Conservation (phyloP, 1,140 invertebrate species). For the Meloidogyne hapla region DNA sequence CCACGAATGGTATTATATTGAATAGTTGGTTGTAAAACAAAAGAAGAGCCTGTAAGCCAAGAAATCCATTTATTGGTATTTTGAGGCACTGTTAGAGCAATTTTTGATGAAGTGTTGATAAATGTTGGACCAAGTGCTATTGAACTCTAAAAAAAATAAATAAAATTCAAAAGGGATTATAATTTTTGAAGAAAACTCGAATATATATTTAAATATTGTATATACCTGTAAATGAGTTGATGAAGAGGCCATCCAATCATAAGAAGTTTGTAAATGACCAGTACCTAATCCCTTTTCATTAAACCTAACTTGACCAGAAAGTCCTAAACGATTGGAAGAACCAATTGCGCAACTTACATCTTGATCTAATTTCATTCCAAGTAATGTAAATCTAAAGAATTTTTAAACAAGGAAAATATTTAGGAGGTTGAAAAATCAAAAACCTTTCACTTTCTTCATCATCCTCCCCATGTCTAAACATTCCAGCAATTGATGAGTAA, state of each 20-base stretch:
- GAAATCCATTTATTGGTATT: background rate
- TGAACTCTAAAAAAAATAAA: background rate
- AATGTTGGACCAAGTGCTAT: background rate
- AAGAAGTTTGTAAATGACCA: slow-evolving; percentile 21
- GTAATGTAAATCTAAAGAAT: background rate
- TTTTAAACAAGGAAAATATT: background rate
- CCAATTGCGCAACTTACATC: slow-evolving; percentile 10
- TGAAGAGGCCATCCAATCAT: background rate
- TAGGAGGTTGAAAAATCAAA: background rate
- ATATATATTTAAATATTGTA: too few species aligned
- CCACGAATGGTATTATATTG: slow-evolving; percentile 42
- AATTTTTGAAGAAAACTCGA: too few species aligned
- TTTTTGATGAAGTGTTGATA: background rate
- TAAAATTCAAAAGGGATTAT: too few species aligned
- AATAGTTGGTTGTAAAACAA: slow-evolving; percentile 51
- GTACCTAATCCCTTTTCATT: slow-evolving; percentile 12
- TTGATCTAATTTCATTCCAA: slow-evolving; percentile 27
- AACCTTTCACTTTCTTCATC: background rate
- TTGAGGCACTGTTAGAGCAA: background rate
- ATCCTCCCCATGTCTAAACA: slow-evolving; percentile 42
- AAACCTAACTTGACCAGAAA: slow-evolving; percentile 13
- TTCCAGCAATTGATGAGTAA: slow-evolving; percentile 45
- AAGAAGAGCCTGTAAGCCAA: slow-evolving; percentile 24
- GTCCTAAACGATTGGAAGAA: slow-evolving; percentile 18
- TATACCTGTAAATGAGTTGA: slow-evolving; percentile 1